phyloP scores from a whole-genome alignment of 2,888 invertebrate genomes.

The Electrophaes corylata region DNA sequence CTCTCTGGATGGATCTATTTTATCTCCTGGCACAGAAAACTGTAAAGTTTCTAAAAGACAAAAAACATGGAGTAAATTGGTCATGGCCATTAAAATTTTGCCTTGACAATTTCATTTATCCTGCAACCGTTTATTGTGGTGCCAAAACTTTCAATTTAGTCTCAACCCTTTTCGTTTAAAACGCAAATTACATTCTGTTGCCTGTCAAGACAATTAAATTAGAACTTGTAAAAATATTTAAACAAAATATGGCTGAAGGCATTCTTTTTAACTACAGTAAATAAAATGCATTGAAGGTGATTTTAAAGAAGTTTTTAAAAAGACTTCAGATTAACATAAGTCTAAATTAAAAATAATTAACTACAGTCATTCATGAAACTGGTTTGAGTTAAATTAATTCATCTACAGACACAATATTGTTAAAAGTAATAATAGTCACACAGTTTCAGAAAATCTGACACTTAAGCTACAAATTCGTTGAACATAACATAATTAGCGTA shows the following conservation, averaged over 20 bases:
- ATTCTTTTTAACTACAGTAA: slow-evolving; percentile 11
- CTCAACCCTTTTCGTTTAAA: slow-evolving; percentile 17
- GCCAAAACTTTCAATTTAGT: slow-evolving; percentile 17
- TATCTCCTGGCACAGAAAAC: no score
- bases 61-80: not conserved
- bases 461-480: no score
- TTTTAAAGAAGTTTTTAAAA: no score
- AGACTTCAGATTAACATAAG: no score
- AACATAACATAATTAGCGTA: no score
- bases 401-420: no score
- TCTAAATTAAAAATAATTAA: no score
- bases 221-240: slow-evolving; percentile 15
- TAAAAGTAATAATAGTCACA: no score
- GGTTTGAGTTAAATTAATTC: no score
- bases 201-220: slow-evolving; percentile 15
- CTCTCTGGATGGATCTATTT: no score
- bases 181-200: slow-evolving; percentile 19
- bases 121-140: slow-evolving; percentile 5
- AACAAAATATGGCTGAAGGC: slow-evolving; percentile 23
- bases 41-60: not conserved
- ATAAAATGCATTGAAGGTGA: not conserved
- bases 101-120: slow-evolving; percentile 2
- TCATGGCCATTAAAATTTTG: not conserved
- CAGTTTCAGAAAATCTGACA: no score
- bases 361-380: no score